These are phyloP conservation scores for Calameuta pallipes DNA, from an alignment of 2,888 invertebrate genomes.

Conservation along the genomic window DNA sequence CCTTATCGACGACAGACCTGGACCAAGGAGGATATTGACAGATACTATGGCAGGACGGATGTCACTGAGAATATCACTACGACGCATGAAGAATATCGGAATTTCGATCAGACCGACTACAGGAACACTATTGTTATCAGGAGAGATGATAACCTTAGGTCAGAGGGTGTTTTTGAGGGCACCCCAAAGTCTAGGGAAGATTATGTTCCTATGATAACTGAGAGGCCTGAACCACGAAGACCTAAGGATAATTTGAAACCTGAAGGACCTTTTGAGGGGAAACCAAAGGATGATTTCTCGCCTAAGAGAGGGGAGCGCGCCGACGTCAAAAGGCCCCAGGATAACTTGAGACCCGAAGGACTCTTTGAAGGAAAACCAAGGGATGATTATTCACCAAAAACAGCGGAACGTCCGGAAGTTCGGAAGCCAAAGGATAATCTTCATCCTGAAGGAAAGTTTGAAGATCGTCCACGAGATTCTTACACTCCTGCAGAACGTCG, in stretches of 20 bases:
- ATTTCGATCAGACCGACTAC: slow-evolving; percentile 72
- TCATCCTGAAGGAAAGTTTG: slow-evolving; percentile 70
- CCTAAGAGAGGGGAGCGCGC: slow-evolving; percentile 64
- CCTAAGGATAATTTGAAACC: slow-evolving; percentile 66
- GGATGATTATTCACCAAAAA: slow-evolving; percentile 40
- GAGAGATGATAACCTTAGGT: slow-evolving; percentile 45
- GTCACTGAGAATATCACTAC: slow-evolving; percentile 77
- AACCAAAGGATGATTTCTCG: slow-evolving; percentile 68
- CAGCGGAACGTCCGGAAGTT: slow-evolving; percentile 72
- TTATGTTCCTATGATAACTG: slow-evolving; percentile 26
- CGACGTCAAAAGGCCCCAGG: slow-evolving; percentile 38
- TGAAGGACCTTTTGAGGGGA: slow-evolving; percentile 71
- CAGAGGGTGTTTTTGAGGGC: slow-evolving; percentile 41
- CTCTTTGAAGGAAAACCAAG: slow-evolving; percentile 66
- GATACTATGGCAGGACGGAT: slow-evolving; percentile 53
- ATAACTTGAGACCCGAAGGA: slow-evolving; percentile 66
- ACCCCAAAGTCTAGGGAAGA: slow-evolving; percentile 27
- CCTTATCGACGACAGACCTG: slow-evolving; percentile 75
- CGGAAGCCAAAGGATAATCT: slow-evolving; percentile 66
- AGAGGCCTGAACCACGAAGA: slow-evolving; percentile 55
- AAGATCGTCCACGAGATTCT: slow-evolving; percentile 54
- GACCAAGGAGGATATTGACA: slow-evolving; percentile 74
- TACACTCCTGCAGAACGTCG: slow-evolving; percentile 69
- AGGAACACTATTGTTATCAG: slow-evolving; percentile 45
- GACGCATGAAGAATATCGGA: slow-evolving; percentile 75